phyloP scores from a whole-genome alignment of 2,113 vertebrate species.

The Perca fluviatilis region DNA sequence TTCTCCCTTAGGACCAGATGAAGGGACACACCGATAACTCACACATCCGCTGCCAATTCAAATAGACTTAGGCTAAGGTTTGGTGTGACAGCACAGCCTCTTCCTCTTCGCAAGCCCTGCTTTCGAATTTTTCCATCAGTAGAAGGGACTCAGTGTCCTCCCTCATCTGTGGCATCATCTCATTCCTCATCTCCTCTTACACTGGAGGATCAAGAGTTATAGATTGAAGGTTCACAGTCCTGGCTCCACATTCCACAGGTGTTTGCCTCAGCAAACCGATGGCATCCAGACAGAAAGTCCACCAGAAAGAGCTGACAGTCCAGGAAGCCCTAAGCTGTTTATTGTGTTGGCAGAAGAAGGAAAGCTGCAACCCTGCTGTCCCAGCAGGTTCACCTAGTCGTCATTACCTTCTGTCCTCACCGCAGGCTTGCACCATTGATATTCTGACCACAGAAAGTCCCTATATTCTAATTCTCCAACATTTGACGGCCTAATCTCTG shows the following conservation, averaged over 20 bases:
- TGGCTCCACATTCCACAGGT: constrained; percentile 32
- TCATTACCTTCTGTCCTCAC: constrained; percentile 6
- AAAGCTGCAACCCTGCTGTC: constrained; percentile 4
- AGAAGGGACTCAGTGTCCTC: neutral
- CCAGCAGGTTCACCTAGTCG: constrained; percentile 3
- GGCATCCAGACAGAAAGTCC: constrained; percentile 28
- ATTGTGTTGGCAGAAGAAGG: constrained; percentile 4
- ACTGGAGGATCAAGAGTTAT: neutral
- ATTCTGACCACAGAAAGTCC: neutral
- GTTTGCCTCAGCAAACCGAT: constrained; percentile 33
- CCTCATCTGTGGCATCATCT: constrained; percentile 19
- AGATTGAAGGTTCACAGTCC: constrained; percentile 2
- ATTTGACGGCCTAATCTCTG: neutral
- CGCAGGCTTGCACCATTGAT: neutral
- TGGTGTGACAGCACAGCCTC: neutral
- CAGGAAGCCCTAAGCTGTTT: constrained; percentile 10
- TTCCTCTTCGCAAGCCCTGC: neutral
- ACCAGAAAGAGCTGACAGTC: constrained; percentile 11
- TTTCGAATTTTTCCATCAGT: constrained; percentile 7
- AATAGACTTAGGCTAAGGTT: neutral
- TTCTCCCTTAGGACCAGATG: neutral
- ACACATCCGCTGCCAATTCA: neutral
- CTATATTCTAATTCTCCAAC: neutral
- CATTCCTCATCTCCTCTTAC: neutral
- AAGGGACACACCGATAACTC: neutral